Evolutionary conservation across 2,113 vertebrate species (phyloP).

Genomic region (Calyptommatus sinebrachiatus): DNA sequence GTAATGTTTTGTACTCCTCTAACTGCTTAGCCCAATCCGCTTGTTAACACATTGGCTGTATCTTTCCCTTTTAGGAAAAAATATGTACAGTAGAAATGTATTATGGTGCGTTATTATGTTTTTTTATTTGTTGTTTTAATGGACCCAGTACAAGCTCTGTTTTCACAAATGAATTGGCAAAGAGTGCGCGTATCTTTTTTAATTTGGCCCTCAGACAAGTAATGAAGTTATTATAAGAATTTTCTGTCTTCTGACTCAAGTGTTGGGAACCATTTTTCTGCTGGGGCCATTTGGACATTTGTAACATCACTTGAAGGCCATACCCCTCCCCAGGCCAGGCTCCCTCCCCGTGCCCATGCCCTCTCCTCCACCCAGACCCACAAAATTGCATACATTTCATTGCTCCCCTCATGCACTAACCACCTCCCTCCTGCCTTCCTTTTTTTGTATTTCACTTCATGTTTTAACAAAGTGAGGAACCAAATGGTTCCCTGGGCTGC

Average conservation of each 20-base stretch:
- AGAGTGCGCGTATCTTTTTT: slow-evolving; percentile 5
- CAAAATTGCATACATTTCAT: no score
- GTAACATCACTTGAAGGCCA: no score
- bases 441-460: no score
- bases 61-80: slow-evolving; percentile 11
- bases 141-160: slow-evolving; percentile 56
- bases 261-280: no score
- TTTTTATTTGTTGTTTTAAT: background rate
- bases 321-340: no score
- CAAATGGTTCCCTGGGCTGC: no score
- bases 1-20: background rate
- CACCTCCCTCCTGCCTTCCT: no score
- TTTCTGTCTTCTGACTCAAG: slow-evolving; percentile 14
- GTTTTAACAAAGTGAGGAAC: no score
- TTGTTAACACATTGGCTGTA: slow-evolving; percentile 1
- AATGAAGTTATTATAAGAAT: slow-evolving; percentile 20
- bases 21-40: background rate
- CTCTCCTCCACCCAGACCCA: no score
- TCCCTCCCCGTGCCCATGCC: no score
- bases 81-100: background rate
- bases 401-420: no score
- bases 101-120: slow-evolving; percentile 25
- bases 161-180: slow-evolving; percentile 66
- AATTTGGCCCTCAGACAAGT: background rate
- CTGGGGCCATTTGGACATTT: no score